Evolutionary conservation across 2,113 vertebrate genomes (phyloP).

Genomic region (Cryptotis parvus): DNA sequence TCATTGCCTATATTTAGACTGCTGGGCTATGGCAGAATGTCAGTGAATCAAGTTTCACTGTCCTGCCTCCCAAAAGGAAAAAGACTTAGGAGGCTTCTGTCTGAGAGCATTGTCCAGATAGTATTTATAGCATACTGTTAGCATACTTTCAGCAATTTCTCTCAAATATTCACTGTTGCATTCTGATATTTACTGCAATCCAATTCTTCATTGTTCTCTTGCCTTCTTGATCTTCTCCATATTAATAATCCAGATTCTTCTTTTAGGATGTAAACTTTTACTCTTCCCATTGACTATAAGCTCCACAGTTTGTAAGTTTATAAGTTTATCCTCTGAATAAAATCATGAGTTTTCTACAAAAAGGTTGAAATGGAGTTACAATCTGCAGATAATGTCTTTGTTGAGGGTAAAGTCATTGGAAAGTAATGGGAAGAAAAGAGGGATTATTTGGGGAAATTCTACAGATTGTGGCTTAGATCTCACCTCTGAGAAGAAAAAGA

Average conservation of each 20-base stretch:
- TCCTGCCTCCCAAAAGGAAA: background rate
- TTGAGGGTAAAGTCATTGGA: background rate
- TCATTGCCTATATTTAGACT: background rate
- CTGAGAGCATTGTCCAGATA: background rate
- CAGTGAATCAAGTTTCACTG: background rate
- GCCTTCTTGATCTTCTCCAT: background rate
- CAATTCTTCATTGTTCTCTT: background rate
- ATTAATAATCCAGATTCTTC: background rate
- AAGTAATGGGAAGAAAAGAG: background rate
- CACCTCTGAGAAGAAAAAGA: background rate
- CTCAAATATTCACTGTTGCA: background rate
- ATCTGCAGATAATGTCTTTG: background rate
- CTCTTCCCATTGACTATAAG: background rate
- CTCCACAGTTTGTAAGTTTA: too few relatives aligned
- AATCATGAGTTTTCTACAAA: background rate
- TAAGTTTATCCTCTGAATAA: too few relatives aligned
- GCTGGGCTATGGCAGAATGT: background rate
- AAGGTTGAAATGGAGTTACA: background rate
- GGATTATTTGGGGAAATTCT: background rate
- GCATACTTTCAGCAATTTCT: background rate
- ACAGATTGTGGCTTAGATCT: background rate
- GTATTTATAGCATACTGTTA: too few relatives aligned
- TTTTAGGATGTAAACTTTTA: background rate
- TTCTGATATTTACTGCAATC: background rate
- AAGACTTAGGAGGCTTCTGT: background rate